Base-by-base conservation (phyloP, 1,140 invertebrate genomes). In the Drosophila persimilis region DNA sequence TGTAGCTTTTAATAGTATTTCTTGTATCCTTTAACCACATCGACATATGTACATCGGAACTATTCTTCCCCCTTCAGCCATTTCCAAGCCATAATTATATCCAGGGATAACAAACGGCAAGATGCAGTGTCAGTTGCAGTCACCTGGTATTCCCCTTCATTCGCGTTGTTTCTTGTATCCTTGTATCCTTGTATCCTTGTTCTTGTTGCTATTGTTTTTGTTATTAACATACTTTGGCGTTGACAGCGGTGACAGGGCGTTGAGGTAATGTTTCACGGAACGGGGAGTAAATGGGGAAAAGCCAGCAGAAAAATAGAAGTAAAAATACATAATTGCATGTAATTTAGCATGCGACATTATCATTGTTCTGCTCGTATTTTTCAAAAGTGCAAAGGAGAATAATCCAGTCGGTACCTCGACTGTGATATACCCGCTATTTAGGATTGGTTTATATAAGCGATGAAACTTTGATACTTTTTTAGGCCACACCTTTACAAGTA, bases 321-420 rank as follows among this genome's bases (percentile, higher is more conserved):
- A 77, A 89, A 84, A 89, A 89, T 84, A 77, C 85, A 89, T 88
- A 88, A 88, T 88, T 88, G 69, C 84, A 84, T 80, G 84, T 81
- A 88, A 89, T 88, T 88, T 88, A 77, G 73, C 84, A 84, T 89
- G 84, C 84, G 84, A 89, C 79, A 89, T 88, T 88, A 89, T 89
- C 84, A 89, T 88, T 88, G 79, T 88, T 89, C 84, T 88, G 47
- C 45, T 57, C 63, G 62, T 69, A 67, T 69, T 88, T 88, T 88
- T 75, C 83, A 77, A 39, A 5, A 5, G 35, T 13, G 13, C 35
- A 1, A 39, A 39, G 35, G 2, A 39, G 5, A 39, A 13, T 39
- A 39, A 39, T 39, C 3, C 3, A 11, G 8, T 3, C 1, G 2
- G 2, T 39, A 13, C 11, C 11, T 39, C 35, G 35, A 39, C 9